These are phyloP conservation scores for Drosophila mojavensis DNA, from an alignment of 1,140 invertebrate species.

Conservation along the genomic window DNA sequence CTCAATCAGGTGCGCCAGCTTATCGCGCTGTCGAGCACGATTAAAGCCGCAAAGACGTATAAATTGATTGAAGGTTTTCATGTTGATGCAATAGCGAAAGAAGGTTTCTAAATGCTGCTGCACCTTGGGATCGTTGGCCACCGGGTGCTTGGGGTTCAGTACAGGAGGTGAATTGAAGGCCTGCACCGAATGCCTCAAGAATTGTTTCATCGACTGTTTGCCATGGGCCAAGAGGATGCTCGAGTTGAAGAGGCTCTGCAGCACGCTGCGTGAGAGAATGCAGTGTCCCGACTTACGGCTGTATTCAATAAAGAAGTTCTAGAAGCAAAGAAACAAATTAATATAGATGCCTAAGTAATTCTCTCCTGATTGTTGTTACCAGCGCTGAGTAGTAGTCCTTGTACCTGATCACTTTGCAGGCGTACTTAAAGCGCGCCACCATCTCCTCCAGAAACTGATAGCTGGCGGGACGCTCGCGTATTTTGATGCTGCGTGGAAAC, in stretches of 20 bases:
- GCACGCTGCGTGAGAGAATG: slow-evolving; percentile 95
- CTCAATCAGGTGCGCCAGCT: slow-evolving; percentile 94
- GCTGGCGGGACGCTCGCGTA: slow-evolving; percentile 93
- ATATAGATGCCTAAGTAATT: neutral
- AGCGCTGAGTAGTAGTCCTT: slow-evolving; percentile 92
- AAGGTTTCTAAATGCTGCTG: slow-evolving; percentile 93
- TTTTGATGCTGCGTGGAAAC: slow-evolving; percentile 98
- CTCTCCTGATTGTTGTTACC: slow-evolving; percentile 85
- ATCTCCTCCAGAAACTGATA: slow-evolving; percentile 93
- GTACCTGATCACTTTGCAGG: slow-evolving; percentile 92
- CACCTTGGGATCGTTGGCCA: slow-evolving; percentile 86
- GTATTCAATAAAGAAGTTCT: slow-evolving; percentile 98
- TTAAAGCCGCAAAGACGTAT: slow-evolving; percentile 98
- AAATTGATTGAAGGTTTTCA: slow-evolving; percentile 93
- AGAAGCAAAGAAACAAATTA: slow-evolving; percentile 58
- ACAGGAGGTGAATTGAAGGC: slow-evolving; percentile 95
- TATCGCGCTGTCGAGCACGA: slow-evolving; percentile 96
- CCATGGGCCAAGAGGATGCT: slow-evolving; percentile 85
- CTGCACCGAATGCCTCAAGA: slow-evolving; percentile 93
- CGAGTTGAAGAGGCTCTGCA: slow-evolving; percentile 92
- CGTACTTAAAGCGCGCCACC: slow-evolving; percentile 90
- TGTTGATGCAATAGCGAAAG: slow-evolving; percentile 90
- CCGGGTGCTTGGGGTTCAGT: slow-evolving; percentile 88
- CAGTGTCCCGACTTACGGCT: slow-evolving; percentile 93
- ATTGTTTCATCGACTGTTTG: slow-evolving; percentile 89